Conservation (phyloP, 2,797 vertebrate species). For the Coregonus suidteri region DNA sequence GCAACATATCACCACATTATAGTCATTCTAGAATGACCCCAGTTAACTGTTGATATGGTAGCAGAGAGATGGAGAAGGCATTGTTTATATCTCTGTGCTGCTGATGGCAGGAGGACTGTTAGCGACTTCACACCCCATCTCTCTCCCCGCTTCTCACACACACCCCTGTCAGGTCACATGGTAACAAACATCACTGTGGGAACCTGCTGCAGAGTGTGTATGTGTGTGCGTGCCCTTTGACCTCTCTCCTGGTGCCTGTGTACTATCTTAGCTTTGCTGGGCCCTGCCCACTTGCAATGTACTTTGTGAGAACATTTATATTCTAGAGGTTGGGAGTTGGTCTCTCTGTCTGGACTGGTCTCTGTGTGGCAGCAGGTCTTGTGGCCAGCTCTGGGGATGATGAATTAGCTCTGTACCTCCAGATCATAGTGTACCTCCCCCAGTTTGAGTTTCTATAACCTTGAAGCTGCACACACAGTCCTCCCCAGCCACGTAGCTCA, state of each 20-base stretch:
- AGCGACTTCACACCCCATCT: slow-evolving; percentile 62
- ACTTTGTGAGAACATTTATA: background rate
- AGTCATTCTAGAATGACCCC: no score
- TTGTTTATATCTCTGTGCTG: slow-evolving; percentile 4
- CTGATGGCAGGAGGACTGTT: slow-evolving; percentile 39
- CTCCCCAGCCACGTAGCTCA: slow-evolving; percentile 55
- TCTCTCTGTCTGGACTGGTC: background rate
- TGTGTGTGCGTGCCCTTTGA: slow-evolving; percentile 4
- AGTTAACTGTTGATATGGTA: no score
- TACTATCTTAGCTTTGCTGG: background rate
- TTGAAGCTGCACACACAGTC: slow-evolving; percentile 59
- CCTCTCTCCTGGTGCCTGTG: background rate
- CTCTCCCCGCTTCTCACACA: slow-evolving; percentile 31
- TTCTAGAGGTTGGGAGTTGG: background rate
- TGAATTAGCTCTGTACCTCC: slow-evolving; percentile 57
- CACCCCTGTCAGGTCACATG: slow-evolving; percentile 23
- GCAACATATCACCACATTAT: background rate
- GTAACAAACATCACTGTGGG: slow-evolving; percentile 42
- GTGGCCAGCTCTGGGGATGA: slow-evolving; percentile 46
- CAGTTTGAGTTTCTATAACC: slow-evolving; percentile 70
- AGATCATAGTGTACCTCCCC: slow-evolving; percentile 64
- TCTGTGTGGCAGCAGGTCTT: slow-evolving; percentile 44
- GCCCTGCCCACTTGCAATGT: background rate
- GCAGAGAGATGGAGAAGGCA: slow-evolving; percentile 4
- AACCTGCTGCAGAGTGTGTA: slow-evolving; percentile 29